phyloP scores from a whole-genome alignment of 2,113 vertebrate genomes.

The Corythaeola cristata region DNA sequence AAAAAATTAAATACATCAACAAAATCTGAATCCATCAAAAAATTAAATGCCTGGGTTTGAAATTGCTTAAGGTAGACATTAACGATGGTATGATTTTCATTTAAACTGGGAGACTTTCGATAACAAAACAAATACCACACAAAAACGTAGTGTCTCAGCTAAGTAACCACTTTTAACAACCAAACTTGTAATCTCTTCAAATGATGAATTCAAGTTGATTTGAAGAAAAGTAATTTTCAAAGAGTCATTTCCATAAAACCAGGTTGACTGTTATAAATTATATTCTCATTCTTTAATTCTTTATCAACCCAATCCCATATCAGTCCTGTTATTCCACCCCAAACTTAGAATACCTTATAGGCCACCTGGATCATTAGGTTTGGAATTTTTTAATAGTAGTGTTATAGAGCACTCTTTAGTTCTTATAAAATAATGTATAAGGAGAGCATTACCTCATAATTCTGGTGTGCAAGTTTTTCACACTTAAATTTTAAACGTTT shows the following conservation, averaged over 20 bases:
- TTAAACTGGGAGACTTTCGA: neutral
- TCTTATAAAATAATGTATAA: neutral
- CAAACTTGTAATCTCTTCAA: neutral
- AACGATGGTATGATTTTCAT: neutral
- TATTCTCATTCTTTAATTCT: neutral
- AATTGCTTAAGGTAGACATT: neutral
- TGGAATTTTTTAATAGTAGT: neutral
- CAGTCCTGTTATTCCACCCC: neutral
- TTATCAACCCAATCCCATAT: neutral
- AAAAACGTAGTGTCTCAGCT: neutral
- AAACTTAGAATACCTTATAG: neutral
- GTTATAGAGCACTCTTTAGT: neutral
- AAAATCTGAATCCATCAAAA: neutral
- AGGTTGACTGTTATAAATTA: neutral
- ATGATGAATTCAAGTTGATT: neutral
- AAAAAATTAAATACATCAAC: neutral
- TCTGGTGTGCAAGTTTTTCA: neutral
- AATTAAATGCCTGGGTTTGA: neutral
- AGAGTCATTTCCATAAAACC: neutral
- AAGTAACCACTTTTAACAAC: neutral
- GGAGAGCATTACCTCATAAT: neutral
- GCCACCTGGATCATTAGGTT: neutral
- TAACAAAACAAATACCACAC: neutral
- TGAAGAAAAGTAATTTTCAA: neutral
- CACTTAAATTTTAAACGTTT: neutral